phyloP scores from a whole-genome alignment of 1,140 invertebrate genomes.

The Doryteuthis pealeii region DNA sequence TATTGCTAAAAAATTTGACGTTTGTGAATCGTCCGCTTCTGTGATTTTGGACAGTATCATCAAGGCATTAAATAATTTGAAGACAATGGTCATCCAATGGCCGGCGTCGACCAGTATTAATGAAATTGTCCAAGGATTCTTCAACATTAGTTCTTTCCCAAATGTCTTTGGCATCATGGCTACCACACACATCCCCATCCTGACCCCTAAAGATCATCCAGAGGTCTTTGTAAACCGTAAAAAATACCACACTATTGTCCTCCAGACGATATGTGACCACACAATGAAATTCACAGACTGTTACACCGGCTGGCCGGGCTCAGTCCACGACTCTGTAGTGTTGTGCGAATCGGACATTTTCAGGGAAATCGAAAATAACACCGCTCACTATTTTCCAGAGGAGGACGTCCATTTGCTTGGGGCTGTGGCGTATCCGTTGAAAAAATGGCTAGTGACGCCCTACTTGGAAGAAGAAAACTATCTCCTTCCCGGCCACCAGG shows the following conservation, averaged over 20 bases:
- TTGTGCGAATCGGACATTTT: slow-evolving; percentile 28
- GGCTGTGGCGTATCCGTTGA: slow-evolving; percentile 30
- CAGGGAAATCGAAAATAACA: slow-evolving; percentile 19
- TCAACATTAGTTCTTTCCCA: slow-evolving; percentile 25
- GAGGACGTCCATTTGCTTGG: slow-evolving; percentile 25
- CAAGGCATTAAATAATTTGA: slow-evolving; percentile 23
- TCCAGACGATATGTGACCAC: slow-evolving; percentile 26
- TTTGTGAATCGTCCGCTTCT: slow-evolving; percentile 25
- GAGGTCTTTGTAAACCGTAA: slow-evolving; percentile 32
- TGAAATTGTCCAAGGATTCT: slow-evolving; percentile 8
- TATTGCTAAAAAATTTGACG: slow-evolving; percentile 30
- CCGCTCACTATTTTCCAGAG: slow-evolving; percentile 7
- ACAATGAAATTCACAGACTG: slow-evolving; percentile 25
- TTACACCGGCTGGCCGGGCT: slow-evolving; percentile 29
- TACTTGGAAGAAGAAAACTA: slow-evolving; percentile 31
- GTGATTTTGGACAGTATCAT: slow-evolving; percentile 17
- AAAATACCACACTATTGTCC: slow-evolving; percentile 21
- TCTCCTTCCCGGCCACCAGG: slow-evolving; percentile 37
- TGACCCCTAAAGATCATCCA: slow-evolving; percentile 19
- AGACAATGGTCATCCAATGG: slow-evolving; percentile 23
- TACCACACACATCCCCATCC: slow-evolving; percentile 32
- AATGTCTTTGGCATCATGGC: slow-evolving; percentile 29
- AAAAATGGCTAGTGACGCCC: slow-evolving; percentile 29
- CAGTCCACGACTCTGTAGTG: slow-evolving; percentile 28
- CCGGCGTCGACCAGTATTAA: slow-evolving; percentile 17